Conservation (phyloP, 2,888 invertebrate genomes). For the Philereme vetulata region DNA sequence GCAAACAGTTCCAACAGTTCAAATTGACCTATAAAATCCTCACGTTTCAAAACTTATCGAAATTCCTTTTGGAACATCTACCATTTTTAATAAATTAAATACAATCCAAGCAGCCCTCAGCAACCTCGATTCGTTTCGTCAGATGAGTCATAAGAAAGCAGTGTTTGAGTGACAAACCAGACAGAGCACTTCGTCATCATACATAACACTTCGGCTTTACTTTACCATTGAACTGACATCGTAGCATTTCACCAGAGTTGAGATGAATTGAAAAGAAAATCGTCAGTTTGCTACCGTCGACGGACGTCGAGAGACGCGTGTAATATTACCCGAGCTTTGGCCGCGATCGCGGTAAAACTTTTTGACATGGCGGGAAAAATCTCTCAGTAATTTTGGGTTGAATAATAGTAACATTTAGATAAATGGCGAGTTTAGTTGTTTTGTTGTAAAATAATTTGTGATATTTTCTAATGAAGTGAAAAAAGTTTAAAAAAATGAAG, state of each 20-base stretch:
- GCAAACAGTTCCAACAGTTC: not conserved
- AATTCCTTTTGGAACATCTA: not conserved
- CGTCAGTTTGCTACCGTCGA: slow-evolving; percentile 58
- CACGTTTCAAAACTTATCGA: not conserved
- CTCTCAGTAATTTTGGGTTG: slow-evolving; percentile 28
- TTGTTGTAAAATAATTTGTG: slow-evolving; percentile 14
- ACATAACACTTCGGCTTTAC: slow-evolving; percentile 33
- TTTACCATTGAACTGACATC: slow-evolving; percentile 47
- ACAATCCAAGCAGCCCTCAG: slow-evolving; percentile 25
- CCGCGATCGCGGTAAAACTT: slow-evolving; percentile 68
- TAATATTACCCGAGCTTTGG: slow-evolving; percentile 24
- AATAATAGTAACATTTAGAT: slow-evolving; percentile 12
- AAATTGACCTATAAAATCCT: not conserved
- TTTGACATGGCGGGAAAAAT: slow-evolving; percentile 69
- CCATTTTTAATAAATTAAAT: not conserved
- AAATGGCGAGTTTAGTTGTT: slow-evolving; percentile 23
- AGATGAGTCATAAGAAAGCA: slow-evolving; percentile 38
- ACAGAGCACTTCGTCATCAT: slow-evolving; percentile 43
- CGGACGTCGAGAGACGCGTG: slow-evolving; percentile 53
- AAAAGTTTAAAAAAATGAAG: slow-evolving; percentile 54
- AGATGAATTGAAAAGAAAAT: slow-evolving; percentile 6
- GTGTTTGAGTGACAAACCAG: slow-evolving; percentile 30
- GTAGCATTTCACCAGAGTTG: slow-evolving; percentile 36
- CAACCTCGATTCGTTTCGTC: slow-evolving; percentile 36
- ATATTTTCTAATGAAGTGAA: slow-evolving; percentile 39